A percentile compares a stretch with the other conserved stretches of the same genome.
Conservation (phyloP, 2,888 invertebrate genomes). For the Mechanitis messenoides region DNA sequence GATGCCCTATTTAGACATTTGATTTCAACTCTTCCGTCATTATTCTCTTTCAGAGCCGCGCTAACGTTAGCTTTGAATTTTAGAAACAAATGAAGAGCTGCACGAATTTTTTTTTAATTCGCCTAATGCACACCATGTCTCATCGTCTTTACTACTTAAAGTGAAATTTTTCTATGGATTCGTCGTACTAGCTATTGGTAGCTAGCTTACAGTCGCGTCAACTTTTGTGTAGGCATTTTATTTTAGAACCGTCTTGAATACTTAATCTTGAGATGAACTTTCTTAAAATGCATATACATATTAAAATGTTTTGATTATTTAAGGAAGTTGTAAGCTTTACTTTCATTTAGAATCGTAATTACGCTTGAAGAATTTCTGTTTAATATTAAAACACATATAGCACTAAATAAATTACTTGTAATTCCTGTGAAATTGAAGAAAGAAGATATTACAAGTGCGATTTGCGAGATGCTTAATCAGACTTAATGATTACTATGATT, state of each 20-base stretch:
- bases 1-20: conserved; percentile 58
- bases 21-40: conserved; percentile 61
- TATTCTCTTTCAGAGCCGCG: conserved; percentile 46
- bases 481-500: conserved; percentile 71
- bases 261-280: conserved; percentile 35
- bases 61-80: conserved; percentile 51
- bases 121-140: conserved; percentile 68
- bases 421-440: conserved; percentile 31
- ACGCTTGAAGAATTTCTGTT: conserved; percentile 17
- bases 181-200: conserved; percentile 44
- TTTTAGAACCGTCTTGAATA: conserved; percentile 58
- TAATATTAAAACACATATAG: conserved; percentile 19
- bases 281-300: conserved; percentile 23
- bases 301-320: conserved; percentile 20
- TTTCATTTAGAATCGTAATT: conserved; percentile 20
- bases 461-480: conserved; percentile 60
- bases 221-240: conserved; percentile 63
- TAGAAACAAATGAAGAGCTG: conserved; percentile 61
- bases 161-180: conserved; percentile 59
- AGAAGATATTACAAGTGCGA: conserved; percentile 47
- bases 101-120: conserved; percentile 69
- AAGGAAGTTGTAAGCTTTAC: conserved; percentile 15
- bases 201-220: conserved; percentile 54
- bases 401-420: conserved; percentile 22
- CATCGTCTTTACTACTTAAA: conserved; percentile 62